Percentiles rank a stretch among this genome's conserved stretches.
Conservation (phyloP, 2,888 invertebrate species). For the Caradrina kadenii region DNA sequence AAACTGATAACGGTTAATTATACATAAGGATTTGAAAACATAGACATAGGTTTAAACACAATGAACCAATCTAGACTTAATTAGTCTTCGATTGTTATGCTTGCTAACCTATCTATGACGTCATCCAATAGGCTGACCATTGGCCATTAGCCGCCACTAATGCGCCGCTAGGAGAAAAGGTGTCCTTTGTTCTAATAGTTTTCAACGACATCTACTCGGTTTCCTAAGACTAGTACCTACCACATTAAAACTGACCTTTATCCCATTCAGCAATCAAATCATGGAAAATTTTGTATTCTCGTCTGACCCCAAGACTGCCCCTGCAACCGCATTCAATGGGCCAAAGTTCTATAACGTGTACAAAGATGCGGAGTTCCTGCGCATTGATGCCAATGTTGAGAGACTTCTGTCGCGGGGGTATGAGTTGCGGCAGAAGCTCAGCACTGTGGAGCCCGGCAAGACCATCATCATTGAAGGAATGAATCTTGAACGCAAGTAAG, state of each 20-base stretch:
- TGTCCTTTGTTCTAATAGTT: too few species aligned
- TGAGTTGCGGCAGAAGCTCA: constrained; percentile 69
- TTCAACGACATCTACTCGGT: too few species aligned
- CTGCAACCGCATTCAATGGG: constrained; percentile 40
- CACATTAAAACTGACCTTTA: background rate
- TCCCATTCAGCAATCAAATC: constrained; percentile 1
- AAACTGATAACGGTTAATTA: too few species aligned
- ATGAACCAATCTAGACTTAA: too few species aligned
- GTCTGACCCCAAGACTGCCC: background rate
- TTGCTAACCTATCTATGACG: too few species aligned
- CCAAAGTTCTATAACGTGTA: constrained; percentile 48
- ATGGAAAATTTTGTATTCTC: constrained; percentile 52
- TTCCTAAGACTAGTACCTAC: too few species aligned
- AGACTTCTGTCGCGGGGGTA: constrained; percentile 69
- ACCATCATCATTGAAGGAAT: constrained; percentile 61
- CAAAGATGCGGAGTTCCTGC: constrained; percentile 71
- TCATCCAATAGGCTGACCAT: too few species aligned
- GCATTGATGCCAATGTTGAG: constrained; percentile 67
- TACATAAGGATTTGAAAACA: too few species aligned
- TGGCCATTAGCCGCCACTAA: too few species aligned
- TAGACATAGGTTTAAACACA: too few species aligned
- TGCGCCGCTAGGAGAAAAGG: too few species aligned
- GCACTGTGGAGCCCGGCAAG: constrained; percentile 64
- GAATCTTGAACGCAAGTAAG: constrained; percentile 55
- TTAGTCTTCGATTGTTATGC: too few species aligned